A percentile compares a stretch with the other conserved stretches of the same genome.
Evolutionary conservation across 1,140 invertebrate genomes (phyloP).

Genomic region (Nylanderia fulva): DNA sequence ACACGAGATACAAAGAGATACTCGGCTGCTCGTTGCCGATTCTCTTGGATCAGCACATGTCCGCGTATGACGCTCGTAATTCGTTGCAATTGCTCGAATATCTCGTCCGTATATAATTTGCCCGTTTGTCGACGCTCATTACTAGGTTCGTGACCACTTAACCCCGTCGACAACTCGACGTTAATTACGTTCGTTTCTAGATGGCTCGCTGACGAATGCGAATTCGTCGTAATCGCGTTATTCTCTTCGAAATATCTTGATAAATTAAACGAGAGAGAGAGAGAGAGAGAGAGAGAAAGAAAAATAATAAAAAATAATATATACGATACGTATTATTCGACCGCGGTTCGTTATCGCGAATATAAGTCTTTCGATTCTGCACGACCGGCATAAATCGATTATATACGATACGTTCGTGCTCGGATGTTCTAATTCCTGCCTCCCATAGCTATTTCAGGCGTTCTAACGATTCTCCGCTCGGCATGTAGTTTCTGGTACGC

Average conservation of each 20-base stretch:
- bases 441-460: constrained; percentile 42
- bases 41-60: neutral
- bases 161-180: constrained; percentile 37
- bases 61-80: neutral
- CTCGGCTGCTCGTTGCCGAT: neutral
- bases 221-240: constrained; percentile 10
- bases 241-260: neutral
- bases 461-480: constrained; percentile 41
- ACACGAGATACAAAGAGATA: neutral
- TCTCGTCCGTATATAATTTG: constrained; percentile 36
- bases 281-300: neutral
- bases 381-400: constrained; percentile 31
- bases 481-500: neutral
- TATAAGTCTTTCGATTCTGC: neutral
- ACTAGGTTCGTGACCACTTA: constrained; percentile 55
- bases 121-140: constrained; percentile 54
- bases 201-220: neutral
- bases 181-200: constrained; percentile 33
- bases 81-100: constrained; percentile 36
- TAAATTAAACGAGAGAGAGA: constrained; percentile 12
- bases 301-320: too few species aligned
- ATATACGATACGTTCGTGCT: constrained; percentile 11
- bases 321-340: neutral
- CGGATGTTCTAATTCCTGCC: constrained; percentile 43
- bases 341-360: neutral